A percentile compares a stretch with the other conserved stretches of the same genome.
phyloP scores from a whole-genome alignment of 92 coral and sea anemone genomes.

The Heliopora coerulea region DNA sequence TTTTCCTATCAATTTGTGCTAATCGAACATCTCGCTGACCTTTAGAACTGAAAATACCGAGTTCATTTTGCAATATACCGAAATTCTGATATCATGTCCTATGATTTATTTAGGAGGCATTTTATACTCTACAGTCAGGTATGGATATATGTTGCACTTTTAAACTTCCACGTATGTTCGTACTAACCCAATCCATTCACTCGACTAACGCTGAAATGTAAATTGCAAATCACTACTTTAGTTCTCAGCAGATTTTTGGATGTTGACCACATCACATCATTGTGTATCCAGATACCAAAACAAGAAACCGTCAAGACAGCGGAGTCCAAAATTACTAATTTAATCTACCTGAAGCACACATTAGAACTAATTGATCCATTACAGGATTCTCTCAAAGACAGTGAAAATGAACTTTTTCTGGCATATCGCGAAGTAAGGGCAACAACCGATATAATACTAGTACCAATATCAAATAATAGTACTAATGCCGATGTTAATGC shows the following conservation, averaged over 20 bases:
- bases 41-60: too few species aligned
- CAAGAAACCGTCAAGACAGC: conserved; percentile 94
- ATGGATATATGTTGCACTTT: not conserved
- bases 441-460: too few species aligned
- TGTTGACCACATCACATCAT: conserved; percentile 89
- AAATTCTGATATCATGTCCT: too few species aligned
- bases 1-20: too few species aligned
- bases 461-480: too few species aligned
- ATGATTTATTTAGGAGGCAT: conserved; percentile 27
- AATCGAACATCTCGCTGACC: too few species aligned
- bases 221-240: too few species aligned
- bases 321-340: conserved; percentile 90
- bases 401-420: conserved; percentile 73
- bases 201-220: too few species aligned
- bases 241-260: conserved; percentile 89
- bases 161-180: too few species aligned
- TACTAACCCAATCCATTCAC: too few species aligned
- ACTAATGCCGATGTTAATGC: too few species aligned
- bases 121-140: conserved; percentile 39
- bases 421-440: conserved; percentile 79
- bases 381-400: conserved; percentile 62
- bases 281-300: conserved; percentile 96
- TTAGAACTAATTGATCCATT: conserved; percentile 91
- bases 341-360: conserved; percentile 85
- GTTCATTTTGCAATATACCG: too few species aligned